Base-by-base conservation (phyloP, 2,797 vertebrate species). In the Danio albolineatus region DNA sequence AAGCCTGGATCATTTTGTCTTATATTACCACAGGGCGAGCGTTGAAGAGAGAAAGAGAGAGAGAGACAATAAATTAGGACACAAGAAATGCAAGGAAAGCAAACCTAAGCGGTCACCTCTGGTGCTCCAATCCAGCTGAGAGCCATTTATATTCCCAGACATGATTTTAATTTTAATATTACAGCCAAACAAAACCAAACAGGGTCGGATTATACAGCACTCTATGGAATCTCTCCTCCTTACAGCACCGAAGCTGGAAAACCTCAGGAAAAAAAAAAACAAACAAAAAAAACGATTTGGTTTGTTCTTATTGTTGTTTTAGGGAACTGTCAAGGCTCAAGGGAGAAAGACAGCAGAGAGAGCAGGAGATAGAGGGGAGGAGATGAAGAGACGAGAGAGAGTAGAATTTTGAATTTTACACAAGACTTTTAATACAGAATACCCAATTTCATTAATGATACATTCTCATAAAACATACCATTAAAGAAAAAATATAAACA, bases 121-220 rank as follows among this genome's bases (percentile, higher is more conserved):
- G 81, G 79, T 82, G 89, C 85, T 89, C 85, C 87, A 89, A 88
- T 88, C 88, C 89, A 79, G 82, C 82, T 49, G 81, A 53, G 81
- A 74, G 69, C 73, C 73, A 75, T 83, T 82, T 61, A 73, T 80
- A 80, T 80, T 83, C 84, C 79, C 79, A 7, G 46, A 83, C 82
- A 90, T 87, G 86, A 89, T 91, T 93, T 91, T 91, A 89, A 92
- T 93, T 92, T 91, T 82, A 91, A 89, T 91, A 90, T 89, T 87
- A 91, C 77, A 81, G 80, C 82, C 83, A 61, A 71, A 90, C 90
- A 85, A 89, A 78, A 81, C 74, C 60, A 86, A 83, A 86, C 82
- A 62, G 66, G 80, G 77, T 79, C 38, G 61, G 75, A 85, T 83
- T 83, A 85, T 54, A 66, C 8, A 28, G 72, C 38, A 61, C 76